Evolutionary conservation across 1,140 invertebrate genomes (phyloP).

Genomic region (Zaprionus tsacasi): DNA sequence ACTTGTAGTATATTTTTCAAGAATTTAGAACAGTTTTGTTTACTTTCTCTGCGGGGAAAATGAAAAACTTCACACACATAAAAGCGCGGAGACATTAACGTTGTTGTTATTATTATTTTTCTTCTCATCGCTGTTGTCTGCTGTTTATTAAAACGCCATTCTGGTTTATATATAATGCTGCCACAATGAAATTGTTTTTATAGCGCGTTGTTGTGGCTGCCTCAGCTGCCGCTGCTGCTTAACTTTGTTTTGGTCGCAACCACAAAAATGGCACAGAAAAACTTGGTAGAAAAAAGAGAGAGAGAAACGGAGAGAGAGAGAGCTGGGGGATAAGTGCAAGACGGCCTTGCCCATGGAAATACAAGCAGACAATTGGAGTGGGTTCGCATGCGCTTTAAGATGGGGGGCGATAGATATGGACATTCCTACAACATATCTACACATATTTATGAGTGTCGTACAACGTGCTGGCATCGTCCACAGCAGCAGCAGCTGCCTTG

Average conservation of each 20-base stretch:
- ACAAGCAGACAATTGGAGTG: constrained; percentile 54
- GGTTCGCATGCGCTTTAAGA: constrained; percentile 56
- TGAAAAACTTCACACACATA: constrained; percentile 65
- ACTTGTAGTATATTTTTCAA: constrained; percentile 50
- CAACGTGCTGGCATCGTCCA: constrained; percentile 17
- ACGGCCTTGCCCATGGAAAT: constrained; percentile 64
- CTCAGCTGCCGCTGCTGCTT: constrained; percentile 28
- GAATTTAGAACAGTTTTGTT: constrained; percentile 60
- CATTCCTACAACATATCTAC: constrained; percentile 8
- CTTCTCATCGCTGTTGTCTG: constrained; percentile 7
- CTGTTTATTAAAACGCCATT: constrained; percentile 75
- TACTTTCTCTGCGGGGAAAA: constrained; percentile 61
- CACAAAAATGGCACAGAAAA: constrained; percentile 71
- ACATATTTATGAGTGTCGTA: background rate
- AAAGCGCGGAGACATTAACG: constrained; percentile 31
- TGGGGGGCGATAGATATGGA: constrained; percentile 53
- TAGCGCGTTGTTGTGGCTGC: constrained; percentile 27
- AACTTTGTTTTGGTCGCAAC: constrained; percentile 46
- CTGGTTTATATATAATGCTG: constrained; percentile 55
- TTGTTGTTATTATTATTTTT: constrained; percentile 8
- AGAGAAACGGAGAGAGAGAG: background rate
- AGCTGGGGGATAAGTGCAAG: constrained; percentile 56
- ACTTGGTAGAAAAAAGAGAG: constrained; percentile 11
- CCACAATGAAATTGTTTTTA: constrained; percentile 55
- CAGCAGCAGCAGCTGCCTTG: constrained; percentile 44